Evolutionary conservation across 2,797 vertebrate species (phyloP), one percentile per base, ranked within the genome.

Genomic region (Lophotriccus pileatus): DNA sequence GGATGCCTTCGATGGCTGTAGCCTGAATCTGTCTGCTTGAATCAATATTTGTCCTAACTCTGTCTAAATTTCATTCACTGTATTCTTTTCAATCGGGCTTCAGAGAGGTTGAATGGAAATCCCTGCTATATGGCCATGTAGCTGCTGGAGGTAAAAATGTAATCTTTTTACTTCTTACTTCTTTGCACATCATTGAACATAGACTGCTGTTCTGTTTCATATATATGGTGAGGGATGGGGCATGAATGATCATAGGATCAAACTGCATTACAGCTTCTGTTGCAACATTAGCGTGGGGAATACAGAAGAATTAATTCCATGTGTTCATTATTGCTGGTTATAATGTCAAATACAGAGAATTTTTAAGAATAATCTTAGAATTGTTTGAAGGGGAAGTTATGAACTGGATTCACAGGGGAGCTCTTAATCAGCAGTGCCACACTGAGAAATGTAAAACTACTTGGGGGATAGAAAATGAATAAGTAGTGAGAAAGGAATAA

Each of bases 21-120:
- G 30, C 43, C 20, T 62, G 78, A 81, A 69, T 59, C 39, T 69
- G 34, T 44, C 77, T 68, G 10, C n/a, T 92, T 92, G 70, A 89
- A 89, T 94, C 78, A 92, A 63, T 91, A 89, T 92, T 84, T 94
- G 59, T 73, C 72, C 43, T 50, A 69, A 9, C 55, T 78, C 70
- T 76, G 43, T 76, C 5, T 12, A 85, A 94, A 92, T 94, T 69
- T 89, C 55, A 53, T 59, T 63, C 39, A 21, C 10, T 28, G 6
- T 67, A 52, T 37, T 80, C 6, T 83, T 70, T 85, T 30, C 60
- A 77, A 21, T 47, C 21, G 18, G 77, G 5, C 12, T 88, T 87
- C 41, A 15, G 0, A 32, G 14, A 12, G 13, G 22, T 46, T 64
- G 72, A 73, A 79, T 41, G 9, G 58, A 92, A 92, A 72, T 3